Percentiles rank a stretch among this genome's conserved stretches.
Conservation (phyloP, 1,140 invertebrate species). For the Magallana angulata region DNA sequence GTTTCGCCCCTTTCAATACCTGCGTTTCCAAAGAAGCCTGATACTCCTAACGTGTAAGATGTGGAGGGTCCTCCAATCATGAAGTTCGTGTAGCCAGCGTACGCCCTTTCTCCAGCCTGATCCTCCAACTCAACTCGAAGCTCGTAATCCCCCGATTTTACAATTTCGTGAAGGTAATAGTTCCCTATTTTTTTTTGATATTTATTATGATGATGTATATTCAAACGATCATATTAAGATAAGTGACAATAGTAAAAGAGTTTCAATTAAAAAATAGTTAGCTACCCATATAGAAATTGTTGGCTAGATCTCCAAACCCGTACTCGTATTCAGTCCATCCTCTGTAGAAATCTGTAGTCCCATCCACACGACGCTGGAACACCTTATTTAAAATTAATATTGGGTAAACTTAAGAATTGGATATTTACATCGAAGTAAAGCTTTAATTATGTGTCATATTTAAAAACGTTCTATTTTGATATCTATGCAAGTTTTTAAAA, state of each 20-base stretch:
- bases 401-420: too few relatives aligned
- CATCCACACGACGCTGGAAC: constrained; percentile 29
- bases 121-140: not conserved
- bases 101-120: not conserved
- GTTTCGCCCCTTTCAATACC: not conserved
- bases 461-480: too few relatives aligned
- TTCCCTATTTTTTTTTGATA: not conserved
- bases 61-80: not conserved
- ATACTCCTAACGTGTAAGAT: too few relatives aligned
- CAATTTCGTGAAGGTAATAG: not conserved
- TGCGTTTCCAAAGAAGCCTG: not conserved
- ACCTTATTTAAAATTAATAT: not conserved
- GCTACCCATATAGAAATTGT: not conserved
- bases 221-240: not conserved
- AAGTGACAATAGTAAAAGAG: too few relatives aligned
- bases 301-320: not conserved
- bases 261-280: too few relatives aligned
- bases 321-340: not conserved
- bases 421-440: too few relatives aligned
- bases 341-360: constrained; percentile 26
- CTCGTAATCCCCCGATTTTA: not conserved
- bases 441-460: too few relatives aligned
- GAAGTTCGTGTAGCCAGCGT: not conserved
- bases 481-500: too few relatives aligned
- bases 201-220: too few relatives aligned